These are phyloP conservation scores for Bombus terrestris DNA, from an alignment of 1,140 invertebrate species.

Conservation along the genomic window DNA sequence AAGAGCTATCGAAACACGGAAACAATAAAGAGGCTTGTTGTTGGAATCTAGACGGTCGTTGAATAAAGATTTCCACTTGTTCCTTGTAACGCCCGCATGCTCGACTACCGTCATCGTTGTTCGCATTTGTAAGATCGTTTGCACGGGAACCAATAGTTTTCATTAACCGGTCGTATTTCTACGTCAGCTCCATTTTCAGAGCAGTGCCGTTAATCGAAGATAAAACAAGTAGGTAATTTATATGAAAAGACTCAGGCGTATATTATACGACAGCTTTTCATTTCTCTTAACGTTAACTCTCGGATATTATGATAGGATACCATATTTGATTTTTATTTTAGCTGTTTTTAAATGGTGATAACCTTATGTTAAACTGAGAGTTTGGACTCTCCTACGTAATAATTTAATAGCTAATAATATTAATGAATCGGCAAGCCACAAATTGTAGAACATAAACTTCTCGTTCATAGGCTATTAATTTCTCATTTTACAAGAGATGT, in stretches of 20 bases:
- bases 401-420: background rate
- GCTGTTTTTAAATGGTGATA: no score
- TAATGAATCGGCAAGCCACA: background rate
- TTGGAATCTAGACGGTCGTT: conserved; percentile 2
- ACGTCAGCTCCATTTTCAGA: background rate
- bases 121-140: background rate
- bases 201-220: background rate
- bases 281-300: background rate
- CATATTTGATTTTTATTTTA: background rate
- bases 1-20: background rate
- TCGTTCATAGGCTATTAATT: no score
- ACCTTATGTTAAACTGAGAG: no score
- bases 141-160: conserved; percentile 12
- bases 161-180: background rate
- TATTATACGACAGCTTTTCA: background rate
- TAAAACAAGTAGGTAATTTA: background rate
- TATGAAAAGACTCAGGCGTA: background rate
- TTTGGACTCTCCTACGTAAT: background rate
- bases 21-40: background rate
- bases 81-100: conserved; percentile 17
- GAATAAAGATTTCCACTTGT: conserved; percentile 45
- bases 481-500: background rate
- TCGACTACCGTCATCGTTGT: conserved; percentile 19
- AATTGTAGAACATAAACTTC: background rate
- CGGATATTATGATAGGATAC: background rate